Evolutionary conservation across 2,113 vertebrate genomes (phyloP), one percentile per base, ranked within the genome.

Genomic region (Apus apus): DNA sequence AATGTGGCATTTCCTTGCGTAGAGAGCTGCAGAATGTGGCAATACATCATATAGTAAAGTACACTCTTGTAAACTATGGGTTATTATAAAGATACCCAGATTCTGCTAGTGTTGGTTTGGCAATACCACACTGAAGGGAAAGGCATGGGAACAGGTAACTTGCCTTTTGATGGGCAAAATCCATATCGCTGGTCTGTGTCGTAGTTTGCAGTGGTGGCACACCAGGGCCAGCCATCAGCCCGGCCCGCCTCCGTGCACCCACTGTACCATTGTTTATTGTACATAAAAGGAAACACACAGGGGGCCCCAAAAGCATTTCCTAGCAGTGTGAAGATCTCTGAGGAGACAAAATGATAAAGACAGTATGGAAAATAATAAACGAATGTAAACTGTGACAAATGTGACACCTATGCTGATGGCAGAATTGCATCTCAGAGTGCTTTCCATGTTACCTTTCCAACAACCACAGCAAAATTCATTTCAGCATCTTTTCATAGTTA

Each of bases 281-380:
- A 99, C 95, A 96, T 91, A 96, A 99, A 99, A 1, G 99, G 99
- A 78, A 99, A 99, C 4, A 98, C 98, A 60, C 99, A 99, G 2
- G 98, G 97, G 0, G 80, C 96, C 46, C 99, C 99, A 0, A 98
- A 98, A 4, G 98, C 86, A 65, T 99, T 99, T 13, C 99, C 99
- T 27, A 95, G 96, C 38, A 99, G 83, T 0, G 98, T 98, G 97
- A 99, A 99, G 15, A 97, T 94, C 94, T 98, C 99, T 99, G 93
- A 60, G 93, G 83, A 96, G 77, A 73, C 27, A 90, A 17, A 94
- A 48, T 16, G 7, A 64, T 46, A 76, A 7, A 11, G 6, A 29
- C 0, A 57, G 8, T 3, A 21, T 1, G 8, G 30, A 61, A 84
- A 53, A 61, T 11, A 51, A 21, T 9, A 20, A 26, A 83, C 11